These are phyloP conservation scores for Podocnemis expansa DNA, from an alignment of 2,113 vertebrate species.

Conservation along the genomic window DNA sequence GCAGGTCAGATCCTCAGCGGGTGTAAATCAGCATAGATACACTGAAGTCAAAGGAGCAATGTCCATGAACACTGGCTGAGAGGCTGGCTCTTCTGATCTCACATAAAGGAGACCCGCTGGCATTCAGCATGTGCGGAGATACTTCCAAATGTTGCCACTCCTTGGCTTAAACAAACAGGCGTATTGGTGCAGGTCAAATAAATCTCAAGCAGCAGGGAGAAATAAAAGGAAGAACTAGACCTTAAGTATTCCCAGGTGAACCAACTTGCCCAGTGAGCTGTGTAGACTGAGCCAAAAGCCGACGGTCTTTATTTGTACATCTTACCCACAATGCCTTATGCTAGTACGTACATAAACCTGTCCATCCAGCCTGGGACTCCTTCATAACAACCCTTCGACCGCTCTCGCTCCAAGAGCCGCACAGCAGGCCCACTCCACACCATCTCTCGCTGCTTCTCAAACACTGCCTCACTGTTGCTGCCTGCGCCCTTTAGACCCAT, in stretches of 20 bases:
- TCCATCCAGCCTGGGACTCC: not conserved
- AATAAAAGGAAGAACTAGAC: not conserved
- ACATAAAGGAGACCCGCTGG: not conserved
- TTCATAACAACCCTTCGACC: not conserved
- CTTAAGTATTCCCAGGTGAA: not conserved
- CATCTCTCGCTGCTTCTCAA: not conserved
- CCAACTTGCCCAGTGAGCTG: not conserved
- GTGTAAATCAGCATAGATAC: not conserved
- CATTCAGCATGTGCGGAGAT: not conserved
- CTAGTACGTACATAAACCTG: no score
- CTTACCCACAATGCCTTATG: not conserved
- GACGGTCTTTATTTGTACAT: constrained; percentile 3
- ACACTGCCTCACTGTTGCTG: constrained; percentile 39
- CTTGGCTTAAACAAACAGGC: not conserved
- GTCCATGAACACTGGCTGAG: not conserved
- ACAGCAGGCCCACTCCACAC: not conserved
- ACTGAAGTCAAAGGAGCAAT: not conserved
- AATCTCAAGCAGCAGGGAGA: not conserved
- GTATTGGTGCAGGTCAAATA: not conserved
- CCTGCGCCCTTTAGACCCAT: constrained; percentile 8
- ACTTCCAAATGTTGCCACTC: not conserved
- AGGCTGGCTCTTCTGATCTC: not conserved
- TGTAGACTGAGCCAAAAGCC: not conserved
- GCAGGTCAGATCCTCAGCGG: not conserved
- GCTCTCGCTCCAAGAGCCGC: not conserved